Evolutionary conservation across 2,797 vertebrate genomes (phyloP), one percentile per base, ranked within the genome.

Genomic region (Dallia pectoralis): DNA sequence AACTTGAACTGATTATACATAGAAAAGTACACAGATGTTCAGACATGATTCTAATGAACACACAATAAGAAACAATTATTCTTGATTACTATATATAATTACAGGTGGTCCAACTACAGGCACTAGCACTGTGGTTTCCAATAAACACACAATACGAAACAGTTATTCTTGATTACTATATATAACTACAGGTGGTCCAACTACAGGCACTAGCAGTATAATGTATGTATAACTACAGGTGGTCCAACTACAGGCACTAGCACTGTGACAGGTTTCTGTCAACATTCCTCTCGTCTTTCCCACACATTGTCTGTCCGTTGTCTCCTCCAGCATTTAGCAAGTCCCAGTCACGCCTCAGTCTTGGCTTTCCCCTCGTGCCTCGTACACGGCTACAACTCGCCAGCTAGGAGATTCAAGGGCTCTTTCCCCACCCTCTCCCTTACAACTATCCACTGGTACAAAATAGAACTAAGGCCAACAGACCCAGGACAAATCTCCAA

Each of bases 221-320:
- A n/a, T n/a, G n/a, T n/a, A n/a, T n/a, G n/a, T n/a, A n/a, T n/a
- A n/a, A n/a, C n/a, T n/a, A n/a, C 53, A 56, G 51, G 7, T 9
- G 22, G 51, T 22, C 51, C 51, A 25, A 56, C 7, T 22, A 22
- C 19, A 11, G 53, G 22, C n/a, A 11, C 8, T n/a, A 56, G 22
- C n/a, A 56, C 53, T 25, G 49, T 15, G 22, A 25, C 22, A 25
- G 22, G 22, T 22, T 14, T 14, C 12, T 59, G 53, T 12, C 25
- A 59, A 25, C 15, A 49, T 27, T 69, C 76, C 74, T 76, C 77
- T 72, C 63, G 68, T 75, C 22, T 81, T 86, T 82, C 86, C 79
- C 78, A 5, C n/a, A 18, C 30, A 19, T 16, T 22, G 29, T 32
- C 2, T n/a, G n/a, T 30, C 8, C n/a, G n/a, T n/a, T n/a, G 16